Evolutionary conservation across 2,113 vertebrate species (phyloP).

Genomic region (Etheostoma spectabile): DNA sequence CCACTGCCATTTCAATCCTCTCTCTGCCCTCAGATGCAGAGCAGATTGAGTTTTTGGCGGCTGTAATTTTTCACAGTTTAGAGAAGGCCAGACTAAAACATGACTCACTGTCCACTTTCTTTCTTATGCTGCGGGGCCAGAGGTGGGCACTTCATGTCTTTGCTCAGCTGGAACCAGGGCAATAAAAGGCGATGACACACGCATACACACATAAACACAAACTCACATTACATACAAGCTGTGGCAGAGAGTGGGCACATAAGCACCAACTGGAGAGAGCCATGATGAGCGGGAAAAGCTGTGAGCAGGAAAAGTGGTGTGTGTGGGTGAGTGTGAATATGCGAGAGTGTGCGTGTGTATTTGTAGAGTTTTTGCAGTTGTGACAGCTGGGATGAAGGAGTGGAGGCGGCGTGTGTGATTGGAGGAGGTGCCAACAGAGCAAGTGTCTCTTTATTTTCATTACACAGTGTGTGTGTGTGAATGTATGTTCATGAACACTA

Average conservation of each 20-base stretch:
- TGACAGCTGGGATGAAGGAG: slow-evolving; percentile 85
- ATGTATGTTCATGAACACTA: slow-evolving; percentile 48
- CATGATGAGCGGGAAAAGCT: slow-evolving; percentile 79
- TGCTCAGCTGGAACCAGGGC: slow-evolving; percentile 59
- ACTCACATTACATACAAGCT: slow-evolving; percentile 59
- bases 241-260: slow-evolving; percentile 76
- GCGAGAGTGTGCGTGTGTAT: slow-evolving; percentile 75
- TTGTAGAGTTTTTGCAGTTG: slow-evolving; percentile 83
- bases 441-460: slow-evolving; percentile 84
- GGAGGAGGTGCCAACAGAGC: slow-evolving; percentile 83
- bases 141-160: slow-evolving; percentile 55
- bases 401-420: slow-evolving; percentile 83
- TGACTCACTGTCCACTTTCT: slow-evolving; percentile 46
- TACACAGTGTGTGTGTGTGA: slow-evolving; percentile 63
- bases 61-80: slow-evolving; percentile 64
- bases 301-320: slow-evolving; percentile 79
- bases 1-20: slow-evolving; percentile 54
- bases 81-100: slow-evolving; percentile 49
- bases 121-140: slow-evolving; percentile 52
- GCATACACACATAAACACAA: slow-evolving; percentile 34
- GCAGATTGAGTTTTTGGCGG: slow-evolving; percentile 62
- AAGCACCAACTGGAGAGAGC: slow-evolving; percentile 77
- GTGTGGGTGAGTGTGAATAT: slow-evolving; percentile 82
- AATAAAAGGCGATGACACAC: slow-evolving; percentile 42
- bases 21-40: slow-evolving; percentile 43